phyloP scores from a whole-genome alignment of 2,113 vertebrate genomes.

The Cygnus atratus region DNA sequence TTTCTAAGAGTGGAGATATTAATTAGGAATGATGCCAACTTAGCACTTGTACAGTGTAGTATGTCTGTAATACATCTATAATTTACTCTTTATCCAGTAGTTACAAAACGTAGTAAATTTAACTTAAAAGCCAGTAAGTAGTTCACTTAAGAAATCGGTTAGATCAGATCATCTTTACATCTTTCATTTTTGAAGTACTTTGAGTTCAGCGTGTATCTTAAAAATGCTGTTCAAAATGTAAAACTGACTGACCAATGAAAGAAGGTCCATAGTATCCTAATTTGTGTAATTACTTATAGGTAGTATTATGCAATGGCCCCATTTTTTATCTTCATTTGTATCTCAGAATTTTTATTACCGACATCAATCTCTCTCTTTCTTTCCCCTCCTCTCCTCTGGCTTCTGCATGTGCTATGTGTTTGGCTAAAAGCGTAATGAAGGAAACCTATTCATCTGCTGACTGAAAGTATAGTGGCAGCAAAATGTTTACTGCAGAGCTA shows the following conservation, averaged over 20 bases:
- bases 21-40: neutral
- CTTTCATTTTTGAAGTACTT: neutral
- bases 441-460: constrained; percentile 30
- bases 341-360: constrained; percentile 1
- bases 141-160: neutral
- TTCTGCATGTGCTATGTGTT: constrained; percentile 62
- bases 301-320: neutral
- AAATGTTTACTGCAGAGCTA: neutral
- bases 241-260: neutral
- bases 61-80: neutral
- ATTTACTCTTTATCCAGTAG: neutral
- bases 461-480: neutral
- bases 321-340: constrained; percentile 20
- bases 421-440: constrained; percentile 64
- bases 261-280: neutral
- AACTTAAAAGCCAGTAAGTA: neutral
- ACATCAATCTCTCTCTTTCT: neutral
- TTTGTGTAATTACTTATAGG: neutral
- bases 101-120: neutral
- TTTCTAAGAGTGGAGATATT: neutral
- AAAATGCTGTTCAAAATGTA: neutral
- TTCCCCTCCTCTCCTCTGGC: neutral
- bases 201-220: neutral
- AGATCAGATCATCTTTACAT: neutral
- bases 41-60: neutral